Conservation (phyloP, 1,140 invertebrate genomes). For the Olivierus martensii region DNA sequence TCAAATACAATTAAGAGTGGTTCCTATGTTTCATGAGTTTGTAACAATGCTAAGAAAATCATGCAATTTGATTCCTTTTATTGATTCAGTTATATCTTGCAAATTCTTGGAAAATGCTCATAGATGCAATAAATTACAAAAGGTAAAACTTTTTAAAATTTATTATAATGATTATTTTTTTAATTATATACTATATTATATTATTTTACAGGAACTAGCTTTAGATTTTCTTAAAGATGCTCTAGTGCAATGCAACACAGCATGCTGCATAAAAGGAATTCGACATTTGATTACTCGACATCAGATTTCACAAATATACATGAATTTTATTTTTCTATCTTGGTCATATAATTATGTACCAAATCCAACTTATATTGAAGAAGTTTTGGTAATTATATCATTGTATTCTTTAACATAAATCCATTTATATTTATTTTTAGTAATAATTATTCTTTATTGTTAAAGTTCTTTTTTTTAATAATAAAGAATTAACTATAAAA, state of each 20-base stretch:
- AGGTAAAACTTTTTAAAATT: background rate
- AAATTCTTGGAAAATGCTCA: background rate
- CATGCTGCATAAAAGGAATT: conserved; percentile 9
- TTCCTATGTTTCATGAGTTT: conserved; percentile 8
- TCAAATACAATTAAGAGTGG: conserved; percentile 3
- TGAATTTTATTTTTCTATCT: conserved; percentile 4
- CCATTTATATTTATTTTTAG: too few species aligned
- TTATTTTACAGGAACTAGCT: conserved; percentile 9
- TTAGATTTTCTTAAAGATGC: conserved; percentile 8
- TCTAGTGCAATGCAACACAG: conserved; percentile 12
- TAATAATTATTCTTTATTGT: too few species aligned
- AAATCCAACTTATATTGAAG: conserved; percentile 4
- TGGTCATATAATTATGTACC: conserved; percentile 9
- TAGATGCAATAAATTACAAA: background rate
- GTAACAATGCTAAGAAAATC: conserved; percentile 1
- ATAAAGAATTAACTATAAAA: too few species aligned
- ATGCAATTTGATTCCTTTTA: background rate
- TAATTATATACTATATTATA: background rate
- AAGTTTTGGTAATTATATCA: conserved; percentile 11
- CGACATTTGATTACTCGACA: background rate
- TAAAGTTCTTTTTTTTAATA: too few species aligned
- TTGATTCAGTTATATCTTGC: background rate
- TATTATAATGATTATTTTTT: background rate
- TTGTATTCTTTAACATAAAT: too few species aligned
- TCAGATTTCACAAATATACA: conserved; percentile 4